Percentiles rank a stretch among this genome's conserved stretches.
Conservation (phyloP, 2,888 invertebrate genomes). For the Eupithecia exiguata region DNA sequence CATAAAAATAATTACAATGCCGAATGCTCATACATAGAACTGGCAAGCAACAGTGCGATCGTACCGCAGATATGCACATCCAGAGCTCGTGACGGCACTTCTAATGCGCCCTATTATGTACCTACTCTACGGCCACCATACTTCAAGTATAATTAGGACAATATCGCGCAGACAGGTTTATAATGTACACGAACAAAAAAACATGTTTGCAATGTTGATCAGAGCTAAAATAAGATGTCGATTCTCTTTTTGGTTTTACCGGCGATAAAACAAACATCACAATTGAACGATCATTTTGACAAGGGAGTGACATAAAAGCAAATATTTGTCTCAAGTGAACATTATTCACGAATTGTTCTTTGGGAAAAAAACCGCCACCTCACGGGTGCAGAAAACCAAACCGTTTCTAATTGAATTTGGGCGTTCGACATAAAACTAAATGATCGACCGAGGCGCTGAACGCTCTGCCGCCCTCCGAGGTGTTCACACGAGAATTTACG, state of each 20-base stretch:
- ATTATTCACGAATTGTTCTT: background rate
- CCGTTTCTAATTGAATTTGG: conserved; percentile 76
- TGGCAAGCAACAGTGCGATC: conserved; percentile 50
- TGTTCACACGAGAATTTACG: conserved; percentile 82
- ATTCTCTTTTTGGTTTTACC: conserved; percentile 6
- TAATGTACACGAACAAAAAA: conserved; percentile 8
- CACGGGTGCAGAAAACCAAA: conserved; percentile 46
- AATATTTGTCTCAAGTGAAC: conserved; percentile 16
- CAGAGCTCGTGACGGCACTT: conserved; percentile 67
- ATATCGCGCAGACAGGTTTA: conserved; percentile 15
- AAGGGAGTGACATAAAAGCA: conserved; percentile 15
- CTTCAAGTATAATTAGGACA: conserved; percentile 27
- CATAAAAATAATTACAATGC: conserved; percentile 34
- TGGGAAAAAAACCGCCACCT: conserved; percentile 19
- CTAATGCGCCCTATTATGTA: conserved; percentile 58
- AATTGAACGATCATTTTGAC: conserved; percentile 21
- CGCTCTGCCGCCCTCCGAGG: conserved; percentile 62
- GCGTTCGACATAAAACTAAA: conserved; percentile 61
- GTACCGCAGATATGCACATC: conserved; percentile 58
- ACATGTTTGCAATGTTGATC: conserved; percentile 6
- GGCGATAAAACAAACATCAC: conserved; percentile 9
- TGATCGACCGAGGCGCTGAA: conserved; percentile 57
- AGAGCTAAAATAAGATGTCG: conserved; percentile 2
- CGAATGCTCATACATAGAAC: conserved; percentile 30
- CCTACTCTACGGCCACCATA: conserved; percentile 40